phyloP scores from a whole-genome alignment of 2,797 vertebrate genomes.

The Anguilla pacifica region DNA sequence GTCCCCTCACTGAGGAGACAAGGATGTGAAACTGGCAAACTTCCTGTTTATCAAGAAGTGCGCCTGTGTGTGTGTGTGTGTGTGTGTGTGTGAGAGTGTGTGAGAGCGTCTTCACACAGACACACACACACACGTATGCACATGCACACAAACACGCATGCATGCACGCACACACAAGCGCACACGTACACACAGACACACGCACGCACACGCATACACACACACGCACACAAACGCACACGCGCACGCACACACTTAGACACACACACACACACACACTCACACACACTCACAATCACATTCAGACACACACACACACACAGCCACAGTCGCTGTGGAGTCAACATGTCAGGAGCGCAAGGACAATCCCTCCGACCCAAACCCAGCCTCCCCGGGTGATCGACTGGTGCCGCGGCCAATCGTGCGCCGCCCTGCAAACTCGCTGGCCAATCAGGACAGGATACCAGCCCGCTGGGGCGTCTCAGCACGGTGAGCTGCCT shows the following conservation, averaged over 20 bases:
- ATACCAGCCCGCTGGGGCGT: neutral
- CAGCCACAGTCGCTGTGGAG: too few relatives aligned
- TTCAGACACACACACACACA: too few relatives aligned
- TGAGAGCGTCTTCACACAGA: neutral
- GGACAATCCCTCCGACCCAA: neutral
- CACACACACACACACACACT: neutral
- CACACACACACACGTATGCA: neutral
- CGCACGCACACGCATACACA: too few relatives aligned
- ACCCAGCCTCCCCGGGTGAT: neutral
- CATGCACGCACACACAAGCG: too few relatives aligned
- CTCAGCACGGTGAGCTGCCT: neutral
- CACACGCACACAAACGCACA: too few relatives aligned
- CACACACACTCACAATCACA: neutral
- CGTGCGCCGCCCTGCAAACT: neutral
- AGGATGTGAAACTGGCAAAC: slow-evolving; percentile 45
- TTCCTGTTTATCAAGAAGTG: slow-evolving; percentile 33
- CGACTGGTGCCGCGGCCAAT: neutral
- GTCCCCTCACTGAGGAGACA: slow-evolving; percentile 15
- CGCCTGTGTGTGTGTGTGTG: neutral
- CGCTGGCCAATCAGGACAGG: neutral
- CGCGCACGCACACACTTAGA: neutral
- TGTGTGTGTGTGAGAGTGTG: slow-evolving; percentile 3
- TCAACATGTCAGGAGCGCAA: neutral
- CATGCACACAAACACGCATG: neutral
- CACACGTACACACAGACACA: too few relatives aligned